Base-by-base conservation (phyloP, 2,113 vertebrate genomes). In the Oreochromis niloticus region DNA sequence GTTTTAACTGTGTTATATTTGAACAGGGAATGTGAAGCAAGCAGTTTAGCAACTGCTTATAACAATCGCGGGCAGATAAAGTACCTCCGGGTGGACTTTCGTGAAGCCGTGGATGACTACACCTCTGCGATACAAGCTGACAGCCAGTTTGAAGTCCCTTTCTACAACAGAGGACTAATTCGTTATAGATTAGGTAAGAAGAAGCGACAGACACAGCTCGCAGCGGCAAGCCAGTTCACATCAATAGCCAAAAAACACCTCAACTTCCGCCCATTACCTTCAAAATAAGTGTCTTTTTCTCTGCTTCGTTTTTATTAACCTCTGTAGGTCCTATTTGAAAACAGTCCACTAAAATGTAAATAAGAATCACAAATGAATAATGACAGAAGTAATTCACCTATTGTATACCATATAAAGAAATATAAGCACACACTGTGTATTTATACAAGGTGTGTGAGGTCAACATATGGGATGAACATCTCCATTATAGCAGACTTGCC, bases 151-250 rank as follows among this genome's bases (percentile, higher is more conserved):
- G 98, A 97, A 90, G 95, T 98, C 5, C 97, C 98, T 0, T 97
- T 97, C 95, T 99, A 99, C 96, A 99, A 99, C 96, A 96, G 98
- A 93, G 99, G 98, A 41, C 91, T 99, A 84, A 96, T 99, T 79
- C 89, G 88, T 9, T 99, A 99, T 39, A 96, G 98, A 85, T 95
- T 99, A 82, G 98, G 98, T 99, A 96, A 95, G 96, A 75, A 41
- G 1, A 4, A 4, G 59, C 27, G 2, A 14, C 61, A 17, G 16
- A 52, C 46, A 8, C 17, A 30, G 39, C 4, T 73, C 9, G 14
- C 68, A 75, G 68, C 41, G 46, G 14, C 22, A 46, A 73, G 9
- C 22, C 41, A 27, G 8, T 16, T 73, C 5, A 3, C 41, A 6
- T 27, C 41, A 73, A 6, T 0, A 27, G 14, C 39, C 34, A 30